Evolutionary conservation across 2,888 invertebrate species (phyloP), one percentile per base, ranked within the genome.

Genomic region (Deilephila porcellus): DNA sequence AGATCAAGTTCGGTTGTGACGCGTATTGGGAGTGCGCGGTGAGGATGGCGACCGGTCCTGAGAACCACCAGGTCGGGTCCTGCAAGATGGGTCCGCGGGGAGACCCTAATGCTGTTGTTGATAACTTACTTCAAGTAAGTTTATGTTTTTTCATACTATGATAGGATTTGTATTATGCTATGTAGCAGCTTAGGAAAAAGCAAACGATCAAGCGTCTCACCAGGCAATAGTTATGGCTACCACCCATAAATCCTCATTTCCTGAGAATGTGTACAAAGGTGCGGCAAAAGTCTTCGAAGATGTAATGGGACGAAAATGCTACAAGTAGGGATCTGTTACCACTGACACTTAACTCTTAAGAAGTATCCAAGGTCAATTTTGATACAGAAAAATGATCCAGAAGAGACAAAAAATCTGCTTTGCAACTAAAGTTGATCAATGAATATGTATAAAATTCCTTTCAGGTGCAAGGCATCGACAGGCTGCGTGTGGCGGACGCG

Each of bases 1-100:
- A 96, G 78, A 89, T 96, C 63, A 95, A 96, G 80, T 98, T 97
- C 82, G 97, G 97, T 0, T 94, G 95, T 76, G 96, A 97, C 82
- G 96, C 96, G 20, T 98, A 97, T 89, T 97, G 98, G 97, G 96
- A 96, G 83, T 98, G 98, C 85, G 97, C 97, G 0, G 95, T 97
- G 32, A 93, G 96, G 74, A 96, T 96, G 88, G 96, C 96, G 76
- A 97, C 97, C 0, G 97, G 96, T 0, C 97, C 97, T 0, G 97
- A 97, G 92, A 97, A 98, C 87, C 98, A 98, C 87, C 97, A 97
- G 90, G 97, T 96, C 0, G 97, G 97, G 1, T 97, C 97, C 20
- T 97, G 97, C 87, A 97, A 96, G 94, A 98, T 98, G 98, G 98
- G 97, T 0, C 97, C 97, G 0, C 79, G 95, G 0, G 95, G 95